Percentiles rank a stretch among this genome's conserved stretches.
Conservation (phyloP, 2,113 vertebrate genomes). For the Orthonyx spaldingii region DNA sequence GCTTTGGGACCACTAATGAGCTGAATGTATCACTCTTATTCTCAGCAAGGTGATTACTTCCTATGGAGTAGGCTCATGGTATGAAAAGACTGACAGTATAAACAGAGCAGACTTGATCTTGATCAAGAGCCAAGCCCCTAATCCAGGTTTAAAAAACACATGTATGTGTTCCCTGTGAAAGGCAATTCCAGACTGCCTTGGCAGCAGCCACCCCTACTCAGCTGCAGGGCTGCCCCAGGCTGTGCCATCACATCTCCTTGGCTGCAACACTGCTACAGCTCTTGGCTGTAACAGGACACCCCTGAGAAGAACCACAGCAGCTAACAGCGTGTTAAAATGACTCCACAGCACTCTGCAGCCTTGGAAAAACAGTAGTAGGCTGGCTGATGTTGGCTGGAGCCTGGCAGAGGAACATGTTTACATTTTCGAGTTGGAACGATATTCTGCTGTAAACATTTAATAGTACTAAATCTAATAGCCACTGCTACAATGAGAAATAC, state of each 20-base stretch:
- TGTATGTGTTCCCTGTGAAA: not conserved
- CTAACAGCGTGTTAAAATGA: not conserved
- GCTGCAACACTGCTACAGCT: not conserved
- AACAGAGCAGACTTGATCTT: not conserved
- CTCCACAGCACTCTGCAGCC: not conserved
- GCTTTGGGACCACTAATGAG: conserved; percentile 1
- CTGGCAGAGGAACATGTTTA: not conserved
- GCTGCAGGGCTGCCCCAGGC: not conserved
- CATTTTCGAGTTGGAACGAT: not conserved
- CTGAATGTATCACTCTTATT: not conserved
- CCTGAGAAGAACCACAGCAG: not conserved
- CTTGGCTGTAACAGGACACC: not conserved
- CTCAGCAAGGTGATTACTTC: not conserved
- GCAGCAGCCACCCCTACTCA: not conserved
- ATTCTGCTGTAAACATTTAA: not conserved
- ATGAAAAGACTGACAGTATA: not conserved
- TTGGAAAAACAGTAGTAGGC: not conserved
- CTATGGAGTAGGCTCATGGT: not conserved
- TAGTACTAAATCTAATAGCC: not conserved
- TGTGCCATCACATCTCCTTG: not conserved
- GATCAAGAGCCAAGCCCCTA: not conserved
- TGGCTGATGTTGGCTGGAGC: not conserved
- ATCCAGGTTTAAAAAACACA: not conserved
- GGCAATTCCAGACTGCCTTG: not conserved
- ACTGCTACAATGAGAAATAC: not conserved